Evolutionary conservation across 2,113 vertebrate genomes (phyloP).

Genomic region (Crypturellus undulatus): DNA sequence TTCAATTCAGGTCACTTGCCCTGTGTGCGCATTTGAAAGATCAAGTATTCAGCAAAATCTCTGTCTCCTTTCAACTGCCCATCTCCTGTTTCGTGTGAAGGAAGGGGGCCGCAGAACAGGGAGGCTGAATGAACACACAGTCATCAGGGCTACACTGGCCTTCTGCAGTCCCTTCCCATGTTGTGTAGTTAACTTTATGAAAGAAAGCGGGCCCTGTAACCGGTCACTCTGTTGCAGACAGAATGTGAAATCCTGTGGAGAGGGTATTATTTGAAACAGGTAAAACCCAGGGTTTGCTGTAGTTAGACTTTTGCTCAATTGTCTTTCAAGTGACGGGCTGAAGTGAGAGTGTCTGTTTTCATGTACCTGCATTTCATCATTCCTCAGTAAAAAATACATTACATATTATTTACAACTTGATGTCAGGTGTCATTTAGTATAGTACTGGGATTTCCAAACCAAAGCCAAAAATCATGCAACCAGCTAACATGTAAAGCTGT

Average conservation of each 20-base stretch:
- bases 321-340: background rate
- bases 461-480: background rate
- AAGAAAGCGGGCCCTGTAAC: background rate
- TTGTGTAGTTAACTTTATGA: background rate
- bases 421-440: background rate
- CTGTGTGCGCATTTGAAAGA: background rate
- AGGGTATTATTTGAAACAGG: background rate
- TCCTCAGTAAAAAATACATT: background rate
- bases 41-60: background rate
- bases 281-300: background rate
- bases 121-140: background rate
- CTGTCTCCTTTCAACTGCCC: background rate
- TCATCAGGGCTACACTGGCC: rapidly evolving
- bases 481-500: background rate
- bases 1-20: background rate
- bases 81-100: background rate
- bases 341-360: background rate
- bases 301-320: background rate
- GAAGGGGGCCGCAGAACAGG: background rate
- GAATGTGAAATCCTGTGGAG: background rate
- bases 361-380: background rate
- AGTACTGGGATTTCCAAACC: background rate
- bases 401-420: background rate
- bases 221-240: background rate
- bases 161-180: rapidly evolving